Conservation (phyloP, 2,113 vertebrate genomes). For the Bubo blakistoni region DNA sequence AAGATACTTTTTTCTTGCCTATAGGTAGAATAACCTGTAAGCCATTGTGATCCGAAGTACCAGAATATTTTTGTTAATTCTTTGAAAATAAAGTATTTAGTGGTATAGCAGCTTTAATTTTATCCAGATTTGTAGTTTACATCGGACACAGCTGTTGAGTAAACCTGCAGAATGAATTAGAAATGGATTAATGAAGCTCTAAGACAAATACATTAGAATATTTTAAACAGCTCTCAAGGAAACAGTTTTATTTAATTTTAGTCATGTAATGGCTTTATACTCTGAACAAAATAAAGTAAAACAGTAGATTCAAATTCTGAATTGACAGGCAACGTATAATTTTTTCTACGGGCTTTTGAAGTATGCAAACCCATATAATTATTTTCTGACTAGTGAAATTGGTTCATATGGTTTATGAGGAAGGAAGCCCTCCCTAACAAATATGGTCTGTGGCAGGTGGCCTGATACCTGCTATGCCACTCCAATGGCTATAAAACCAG, state of each 20-base stretch:
- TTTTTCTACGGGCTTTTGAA: conserved; percentile 41
- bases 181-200: conserved; percentile 65
- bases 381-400: conserved; percentile 46
- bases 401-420: neutral
- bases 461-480: neutral
- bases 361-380: conserved; percentile 43
- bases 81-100: conserved; percentile 59
- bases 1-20: neutral
- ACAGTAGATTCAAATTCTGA: conserved; percentile 43
- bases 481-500: neutral
- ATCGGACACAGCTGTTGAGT: conserved; percentile 61
- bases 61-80: conserved; percentile 37
- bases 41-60: neutral
- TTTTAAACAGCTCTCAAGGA: conserved; percentile 54
- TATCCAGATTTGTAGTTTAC: conserved; percentile 61
- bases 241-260: conserved; percentile 55
- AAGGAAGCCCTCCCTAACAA: conserved; percentile 6
- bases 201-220: conserved; percentile 57
- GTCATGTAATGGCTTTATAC: conserved; percentile 50
- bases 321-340: neutral
- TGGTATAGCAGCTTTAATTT: conserved; percentile 55
- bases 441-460: neutral
- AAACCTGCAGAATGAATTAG: conserved; percentile 70
- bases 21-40: neutral
- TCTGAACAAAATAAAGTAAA: conserved; percentile 48